Percentiles rank a stretch among this genome's conserved stretches.
Evolutionary conservation across 2,113 vertebrate species (phyloP).

Genomic region (Actenoides lindsayi): DNA sequence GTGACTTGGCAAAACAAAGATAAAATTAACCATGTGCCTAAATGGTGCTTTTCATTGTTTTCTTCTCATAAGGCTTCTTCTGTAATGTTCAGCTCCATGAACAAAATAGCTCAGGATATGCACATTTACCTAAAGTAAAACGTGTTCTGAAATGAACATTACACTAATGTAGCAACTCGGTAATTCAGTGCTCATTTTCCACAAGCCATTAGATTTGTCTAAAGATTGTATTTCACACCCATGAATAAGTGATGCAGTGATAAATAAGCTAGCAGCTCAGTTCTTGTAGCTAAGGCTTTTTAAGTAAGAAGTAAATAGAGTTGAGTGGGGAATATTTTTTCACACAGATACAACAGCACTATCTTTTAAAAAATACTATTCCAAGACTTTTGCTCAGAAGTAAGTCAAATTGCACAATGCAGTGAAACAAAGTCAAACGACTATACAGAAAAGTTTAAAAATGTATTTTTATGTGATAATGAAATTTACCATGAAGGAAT

Average conservation of each 20-base stretch:
- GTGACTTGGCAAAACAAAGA: slow-evolving; percentile 75
- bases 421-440: not conserved
- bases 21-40: slow-evolving; percentile 73
- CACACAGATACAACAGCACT: not conserved
- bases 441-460: not conserved
- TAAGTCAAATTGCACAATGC: not conserved
- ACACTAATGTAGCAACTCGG: slow-evolving; percentile 1
- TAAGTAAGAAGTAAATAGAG: not conserved
- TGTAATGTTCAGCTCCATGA: slow-evolving; percentile 68
- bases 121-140: slow-evolving; percentile 35
- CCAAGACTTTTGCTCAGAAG: not conserved
- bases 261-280: not conserved
- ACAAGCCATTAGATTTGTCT: slow-evolving; percentile 51
- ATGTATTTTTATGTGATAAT: not conserved
- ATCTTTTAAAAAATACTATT: not conserved
- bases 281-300: not conserved
- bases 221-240: slow-evolving; percentile 57
- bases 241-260: slow-evolving; percentile 45
- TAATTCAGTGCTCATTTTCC: slow-evolving; percentile 71
- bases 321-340: not conserved
- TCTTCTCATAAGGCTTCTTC: slow-evolving; percentile 60
- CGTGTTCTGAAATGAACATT: slow-evolving; percentile 41
- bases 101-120: slow-evolving; percentile 54
- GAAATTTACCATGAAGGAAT: not conserved
- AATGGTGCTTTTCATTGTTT: slow-evolving; percentile 57